Conservation (phyloP, 1,140 invertebrate genomes). For the Dreissena rostriformis region DNA sequence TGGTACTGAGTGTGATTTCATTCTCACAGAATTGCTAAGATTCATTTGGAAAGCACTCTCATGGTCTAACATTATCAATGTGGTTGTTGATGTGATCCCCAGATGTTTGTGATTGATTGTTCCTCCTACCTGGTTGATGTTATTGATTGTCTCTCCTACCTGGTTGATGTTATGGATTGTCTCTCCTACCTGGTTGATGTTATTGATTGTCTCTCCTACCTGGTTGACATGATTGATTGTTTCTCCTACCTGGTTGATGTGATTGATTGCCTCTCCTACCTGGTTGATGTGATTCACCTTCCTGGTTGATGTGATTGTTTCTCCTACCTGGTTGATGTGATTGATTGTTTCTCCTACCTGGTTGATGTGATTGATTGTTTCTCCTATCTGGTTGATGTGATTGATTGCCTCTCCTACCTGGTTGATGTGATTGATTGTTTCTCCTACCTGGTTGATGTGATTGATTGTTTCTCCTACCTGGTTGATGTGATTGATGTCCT, state of each 20-base stretch:
- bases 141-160: no score
- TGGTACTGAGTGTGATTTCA: no score
- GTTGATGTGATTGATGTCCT: slow-evolving; percentile 31
- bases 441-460: background rate
- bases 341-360: background rate
- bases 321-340: background rate
- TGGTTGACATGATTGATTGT: no score
- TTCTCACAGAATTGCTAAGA: no score
- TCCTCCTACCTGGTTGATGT: no score
- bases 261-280: background rate
- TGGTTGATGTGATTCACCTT: background rate
- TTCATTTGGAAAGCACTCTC: no score
- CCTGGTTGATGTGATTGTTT: background rate
- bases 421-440: background rate
- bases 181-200: background rate
- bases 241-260: no score
- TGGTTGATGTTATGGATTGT: background rate
- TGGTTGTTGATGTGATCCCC: no score
- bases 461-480: slow-evolving; percentile 24
- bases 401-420: background rate
- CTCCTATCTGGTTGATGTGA: background rate
- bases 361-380: background rate
- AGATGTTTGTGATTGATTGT: no score
- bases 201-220: no score
- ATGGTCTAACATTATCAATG: no score